Conservation (phyloP, 1,140 invertebrate genomes). For the Ostrea denselamellosa region DNA sequence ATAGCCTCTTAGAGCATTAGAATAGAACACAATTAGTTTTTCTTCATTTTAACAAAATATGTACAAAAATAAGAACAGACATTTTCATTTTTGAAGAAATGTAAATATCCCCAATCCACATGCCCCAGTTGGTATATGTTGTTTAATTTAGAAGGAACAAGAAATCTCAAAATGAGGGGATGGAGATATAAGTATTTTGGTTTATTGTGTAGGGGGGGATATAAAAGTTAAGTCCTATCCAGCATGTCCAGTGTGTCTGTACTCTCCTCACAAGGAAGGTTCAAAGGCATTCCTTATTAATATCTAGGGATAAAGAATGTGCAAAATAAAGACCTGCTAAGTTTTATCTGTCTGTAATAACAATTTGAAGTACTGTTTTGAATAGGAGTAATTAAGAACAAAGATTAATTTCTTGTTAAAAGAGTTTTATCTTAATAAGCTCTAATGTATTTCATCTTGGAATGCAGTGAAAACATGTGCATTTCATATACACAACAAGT, state of each 20-base stretch:
- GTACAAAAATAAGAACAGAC: no score
- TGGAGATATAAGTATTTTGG: not conserved
- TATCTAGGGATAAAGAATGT: not conserved
- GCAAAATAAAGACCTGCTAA: not conserved
- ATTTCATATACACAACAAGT: not conserved
- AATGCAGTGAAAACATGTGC: not conserved
- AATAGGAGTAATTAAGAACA: constrained; percentile 4
- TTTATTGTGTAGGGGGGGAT: not conserved
- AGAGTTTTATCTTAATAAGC: not conserved
- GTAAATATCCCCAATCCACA: no score
- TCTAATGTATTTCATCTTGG: not conserved
- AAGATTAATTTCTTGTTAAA: constrained; percentile 18
- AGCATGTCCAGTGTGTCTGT: not conserved
- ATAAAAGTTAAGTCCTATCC: not conserved
- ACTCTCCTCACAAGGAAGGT: not conserved
- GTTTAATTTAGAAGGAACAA: no score
- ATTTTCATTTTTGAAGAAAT: no score
- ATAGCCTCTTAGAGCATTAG: no score
- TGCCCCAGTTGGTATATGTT: no score
- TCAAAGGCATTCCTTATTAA: not conserved
- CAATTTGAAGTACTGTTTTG: not conserved
- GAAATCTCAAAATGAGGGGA: no score
- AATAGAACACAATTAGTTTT: no score
- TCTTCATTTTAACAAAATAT: no score
- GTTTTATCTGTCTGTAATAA: constrained; percentile 21